Evolutionary conservation across 2,888 invertebrate genomes (phyloP), one percentile per base, ranked within the genome.

Genomic region (Eupithecia vulgata): DNA sequence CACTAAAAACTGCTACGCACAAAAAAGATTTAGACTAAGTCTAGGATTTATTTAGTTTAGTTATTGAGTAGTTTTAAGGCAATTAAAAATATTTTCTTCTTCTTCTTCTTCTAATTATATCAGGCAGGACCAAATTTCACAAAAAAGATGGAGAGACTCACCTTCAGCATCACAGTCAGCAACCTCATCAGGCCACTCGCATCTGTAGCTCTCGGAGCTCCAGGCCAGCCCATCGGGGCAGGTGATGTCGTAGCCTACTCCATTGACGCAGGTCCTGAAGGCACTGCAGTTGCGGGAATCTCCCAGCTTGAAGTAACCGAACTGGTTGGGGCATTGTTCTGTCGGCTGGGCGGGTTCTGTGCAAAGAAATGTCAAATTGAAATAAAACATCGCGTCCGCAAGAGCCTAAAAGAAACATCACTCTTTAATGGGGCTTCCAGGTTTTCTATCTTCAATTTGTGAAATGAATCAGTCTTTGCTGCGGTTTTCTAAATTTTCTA

Each of bases 171-270:
- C 96, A 82, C 98, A 98, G 72, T 96, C 96, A 5, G 95, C 88
- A 0, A 97, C 98, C 88, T 97, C 95, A 91, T 98, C 98, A 5
- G 98, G 97, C 98, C 98, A 98, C 77, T 98, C 97, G 87, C 98
- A 98, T 70, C 96, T 95, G 85, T 97, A 97, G 13, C 95, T 95
- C 15, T 95, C 95, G 1, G 95, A 93, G 87, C 96, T 97, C 91
- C 96, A 97, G 12, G 98, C 98, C 69, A 98, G 93, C 34, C 98
- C 98, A 83, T 97, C 97, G 0, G 98, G 98, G 84, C 98, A 98
- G 78, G 96, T 95, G 82, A 97, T 96, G 59, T 96, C 93, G 80
- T 93, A 96, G 12, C 96, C 97, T 7, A 95, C 95, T n/a, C 98
- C 98, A 67, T 96, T 96, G 1, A 96, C 97, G 82, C 98, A 98